These are phyloP conservation scores for Oncorhynchus clarkii DNA, from an alignment of 2,113 vertebrate species.

Conservation along the genomic window DNA sequence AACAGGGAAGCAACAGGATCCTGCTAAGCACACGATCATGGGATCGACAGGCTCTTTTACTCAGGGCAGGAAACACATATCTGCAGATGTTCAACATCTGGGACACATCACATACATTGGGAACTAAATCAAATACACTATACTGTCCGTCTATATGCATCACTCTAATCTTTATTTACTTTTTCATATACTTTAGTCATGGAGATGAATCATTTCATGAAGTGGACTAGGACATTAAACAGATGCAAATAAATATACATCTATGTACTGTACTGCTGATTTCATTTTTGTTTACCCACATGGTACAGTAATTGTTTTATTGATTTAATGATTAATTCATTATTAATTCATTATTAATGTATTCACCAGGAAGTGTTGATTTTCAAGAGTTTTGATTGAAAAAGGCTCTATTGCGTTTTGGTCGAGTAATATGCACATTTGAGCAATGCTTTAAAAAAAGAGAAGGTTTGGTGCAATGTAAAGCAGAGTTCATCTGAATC, in stretches of 20 bases:
- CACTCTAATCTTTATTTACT: neutral
- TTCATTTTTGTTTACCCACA: no score
- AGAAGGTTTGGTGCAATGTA: neutral
- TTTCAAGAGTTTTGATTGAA: no score
- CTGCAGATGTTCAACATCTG: conserved; percentile 74
- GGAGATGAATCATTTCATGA: no score
- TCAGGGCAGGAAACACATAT: conserved; percentile 62
- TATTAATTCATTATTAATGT: no score
- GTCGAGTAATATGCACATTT: neutral
- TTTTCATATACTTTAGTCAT: neutral
- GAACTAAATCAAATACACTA: conserved; percentile 21
- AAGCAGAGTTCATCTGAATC: neutral
- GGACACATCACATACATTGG: conserved; percentile 60
- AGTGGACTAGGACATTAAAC: no score
- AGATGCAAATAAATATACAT: no score
- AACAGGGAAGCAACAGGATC: conserved; percentile 39
- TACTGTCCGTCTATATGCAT: neutral
- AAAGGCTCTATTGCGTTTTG: no score
- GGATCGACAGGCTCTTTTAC: conserved; percentile 48
- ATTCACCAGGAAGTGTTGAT: no score
- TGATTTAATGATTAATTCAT: no score
- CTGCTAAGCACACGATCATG: conserved; percentile 50
- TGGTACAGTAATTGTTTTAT: no score
- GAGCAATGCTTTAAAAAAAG: no score
- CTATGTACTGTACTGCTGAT: no score